Percentiles rank a stretch among this genome's conserved stretches.
These are phyloP conservation scores for Labroides dimidiatus DNA, from an alignment of 2,797 vertebrate genomes.

Conservation along the genomic window DNA sequence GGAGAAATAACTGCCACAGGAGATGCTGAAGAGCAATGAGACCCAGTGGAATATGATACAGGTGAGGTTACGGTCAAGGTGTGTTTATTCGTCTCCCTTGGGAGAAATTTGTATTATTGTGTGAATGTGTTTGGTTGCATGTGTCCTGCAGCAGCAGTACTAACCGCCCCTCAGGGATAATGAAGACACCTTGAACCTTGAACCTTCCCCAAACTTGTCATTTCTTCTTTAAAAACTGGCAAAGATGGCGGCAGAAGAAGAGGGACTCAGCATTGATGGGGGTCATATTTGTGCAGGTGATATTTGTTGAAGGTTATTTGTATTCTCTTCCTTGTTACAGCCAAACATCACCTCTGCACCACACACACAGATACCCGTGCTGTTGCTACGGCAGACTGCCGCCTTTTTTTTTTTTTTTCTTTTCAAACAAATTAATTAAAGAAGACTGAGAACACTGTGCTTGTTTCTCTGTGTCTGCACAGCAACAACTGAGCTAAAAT, in stretches of 20 bases:
- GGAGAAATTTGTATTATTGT: too few species aligned
- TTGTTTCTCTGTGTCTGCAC: slow-evolving; percentile 16
- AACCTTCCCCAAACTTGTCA: background rate
- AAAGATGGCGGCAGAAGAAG: slow-evolving; percentile 1
- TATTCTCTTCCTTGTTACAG: slow-evolving; percentile 55
- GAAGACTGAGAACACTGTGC: slow-evolving; percentile 24
- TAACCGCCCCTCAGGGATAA: too few species aligned
- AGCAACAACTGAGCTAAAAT: slow-evolving; percentile 13
- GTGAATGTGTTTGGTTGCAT: too few species aligned
- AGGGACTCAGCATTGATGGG: too few species aligned
- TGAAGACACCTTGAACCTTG: too few species aligned
- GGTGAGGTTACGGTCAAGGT: too few species aligned
- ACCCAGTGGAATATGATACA: too few species aligned
- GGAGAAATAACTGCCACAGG: too few species aligned
- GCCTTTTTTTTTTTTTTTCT: slow-evolving; percentile 35
- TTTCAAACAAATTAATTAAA: slow-evolving; percentile 64
- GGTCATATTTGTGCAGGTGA: too few species aligned
- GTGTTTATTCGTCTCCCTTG: too few species aligned
- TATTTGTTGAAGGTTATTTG: slow-evolving; percentile 31
- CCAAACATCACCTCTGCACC: slow-evolving; percentile 42
- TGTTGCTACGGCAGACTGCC: slow-evolving; percentile 54
- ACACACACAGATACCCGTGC: slow-evolving; percentile 33
- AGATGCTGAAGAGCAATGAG: too few species aligned
- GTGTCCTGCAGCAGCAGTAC: too few species aligned
- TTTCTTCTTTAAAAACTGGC: background rate